Conservation (phyloP, 2,888 invertebrate species). For the Augochlorella aurata region DNA sequence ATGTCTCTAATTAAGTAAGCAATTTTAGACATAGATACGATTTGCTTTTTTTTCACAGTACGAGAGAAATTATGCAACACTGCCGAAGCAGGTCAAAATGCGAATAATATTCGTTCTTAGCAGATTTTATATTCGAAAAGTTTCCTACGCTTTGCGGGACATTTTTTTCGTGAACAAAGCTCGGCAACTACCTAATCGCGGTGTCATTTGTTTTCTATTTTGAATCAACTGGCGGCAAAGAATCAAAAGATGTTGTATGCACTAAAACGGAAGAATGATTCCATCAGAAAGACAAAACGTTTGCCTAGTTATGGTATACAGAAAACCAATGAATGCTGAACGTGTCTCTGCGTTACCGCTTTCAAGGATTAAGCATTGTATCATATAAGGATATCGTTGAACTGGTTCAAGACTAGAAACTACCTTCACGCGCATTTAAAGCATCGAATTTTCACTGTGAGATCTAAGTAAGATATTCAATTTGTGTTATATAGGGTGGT, state of each 20-base stretch:
- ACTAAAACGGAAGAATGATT: conserved; percentile 4
- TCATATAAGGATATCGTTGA: conserved; percentile 27
- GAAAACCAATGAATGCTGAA: conserved; percentile 31
- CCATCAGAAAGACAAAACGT: conserved; percentile 21
- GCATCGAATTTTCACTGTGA: neutral
- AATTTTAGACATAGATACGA: conserved; percentile 8
- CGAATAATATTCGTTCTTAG: neutral
- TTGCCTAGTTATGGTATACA: conserved; percentile 14
- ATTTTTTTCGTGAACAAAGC: neutral
- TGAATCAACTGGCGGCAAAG: neutral
- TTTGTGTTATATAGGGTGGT: neutral
- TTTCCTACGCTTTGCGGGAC: neutral
- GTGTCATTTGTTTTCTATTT: neutral
- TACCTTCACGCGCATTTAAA: conserved; percentile 25
- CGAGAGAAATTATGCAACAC: neutral
- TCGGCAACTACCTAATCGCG: neutral
- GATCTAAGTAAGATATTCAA: conserved; percentile 4
- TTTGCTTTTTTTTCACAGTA: neutral
- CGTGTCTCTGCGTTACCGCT: conserved; percentile 21
- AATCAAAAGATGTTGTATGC: neutral
- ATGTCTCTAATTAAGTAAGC: conserved; percentile 15
- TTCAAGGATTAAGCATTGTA: conserved; percentile 20
- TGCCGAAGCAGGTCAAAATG: neutral
- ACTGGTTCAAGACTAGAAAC: conserved; percentile 43
- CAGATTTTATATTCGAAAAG: no score